Evolutionary conservation across 2,888 invertebrate species (phyloP).

Genomic region (Leucophenga maculata): DNA sequence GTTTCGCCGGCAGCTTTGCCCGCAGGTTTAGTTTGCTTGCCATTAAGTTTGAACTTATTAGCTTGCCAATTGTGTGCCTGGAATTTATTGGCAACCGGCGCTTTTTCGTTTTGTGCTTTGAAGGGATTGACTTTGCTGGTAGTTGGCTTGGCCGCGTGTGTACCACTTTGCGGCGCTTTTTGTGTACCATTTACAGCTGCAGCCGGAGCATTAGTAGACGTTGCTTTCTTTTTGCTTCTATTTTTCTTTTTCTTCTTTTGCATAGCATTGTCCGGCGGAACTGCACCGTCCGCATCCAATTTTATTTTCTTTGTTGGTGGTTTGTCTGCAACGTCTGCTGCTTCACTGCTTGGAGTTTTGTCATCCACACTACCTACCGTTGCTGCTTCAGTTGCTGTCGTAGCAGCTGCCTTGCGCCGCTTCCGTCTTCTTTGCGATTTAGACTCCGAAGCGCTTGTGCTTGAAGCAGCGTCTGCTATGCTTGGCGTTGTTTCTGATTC

Average conservation of each 20-base stretch:
- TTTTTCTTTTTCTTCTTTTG: slow-evolving; percentile 46
- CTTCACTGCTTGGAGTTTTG: not conserved
- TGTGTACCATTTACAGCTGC: not conserved
- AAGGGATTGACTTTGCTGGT: not conserved
- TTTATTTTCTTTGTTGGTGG: slow-evolving; percentile 28
- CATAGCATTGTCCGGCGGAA: slow-evolving; percentile 24
- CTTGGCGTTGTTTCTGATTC: too few species aligned
- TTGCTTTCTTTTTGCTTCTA: slow-evolving; percentile 54
- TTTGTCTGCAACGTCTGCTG: not conserved
- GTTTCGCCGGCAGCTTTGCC: not conserved
- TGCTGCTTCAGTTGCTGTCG: slow-evolving; percentile 3
- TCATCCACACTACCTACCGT: slow-evolving; percentile 13
- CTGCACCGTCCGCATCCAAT: not conserved
- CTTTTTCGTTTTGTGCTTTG: slow-evolving; percentile 20
- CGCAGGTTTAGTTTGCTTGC: not conserved
- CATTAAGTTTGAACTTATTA: slow-evolving; percentile 7
- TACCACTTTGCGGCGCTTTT: not conserved
- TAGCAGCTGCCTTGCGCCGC: slow-evolving; percentile 54
- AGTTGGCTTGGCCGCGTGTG: not conserved
- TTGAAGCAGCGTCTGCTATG: not conserved
- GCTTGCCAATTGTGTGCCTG: not conserved
- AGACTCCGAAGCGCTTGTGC: slow-evolving; percentile 40
- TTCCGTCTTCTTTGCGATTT: slow-evolving; percentile 55
- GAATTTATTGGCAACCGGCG: too few species aligned
- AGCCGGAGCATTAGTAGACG: not conserved